Percentiles rank a stretch among this genome's conserved stretches.
Conservation (phyloP, 2,888 invertebrate species). For the Ceramica pisi region DNA sequence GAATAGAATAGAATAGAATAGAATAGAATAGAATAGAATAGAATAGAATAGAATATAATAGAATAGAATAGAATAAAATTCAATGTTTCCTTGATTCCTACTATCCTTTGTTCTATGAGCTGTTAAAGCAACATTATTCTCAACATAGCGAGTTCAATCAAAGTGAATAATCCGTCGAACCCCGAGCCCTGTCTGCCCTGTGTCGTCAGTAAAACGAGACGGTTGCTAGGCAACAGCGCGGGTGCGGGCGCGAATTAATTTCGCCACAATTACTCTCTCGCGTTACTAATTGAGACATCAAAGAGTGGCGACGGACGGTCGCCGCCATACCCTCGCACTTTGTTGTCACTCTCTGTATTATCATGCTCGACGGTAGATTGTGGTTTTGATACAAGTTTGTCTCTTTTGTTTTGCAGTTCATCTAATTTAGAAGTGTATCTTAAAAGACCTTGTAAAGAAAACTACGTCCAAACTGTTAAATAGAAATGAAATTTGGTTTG, state of each 20-base stretch:
- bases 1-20: too few relatives aligned
- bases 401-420: constrained; percentile 24
- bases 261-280: constrained; percentile 89
- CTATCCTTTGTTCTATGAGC: neutral
- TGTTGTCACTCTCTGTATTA: constrained; percentile 71
- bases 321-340: constrained; percentile 69
- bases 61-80: too few relatives aligned
- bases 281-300: constrained; percentile 90
- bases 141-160: constrained; percentile 4
- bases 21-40: too few relatives aligned
- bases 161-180: constrained; percentile 25
- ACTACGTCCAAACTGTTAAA: neutral
- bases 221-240: constrained; percentile 64
- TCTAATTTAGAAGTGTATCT: constrained; percentile 3
- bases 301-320: constrained; percentile 81
- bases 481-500: neutral
- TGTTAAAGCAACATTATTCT: constrained; percentile 1
- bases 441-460: neutral
- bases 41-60: too few relatives aligned
- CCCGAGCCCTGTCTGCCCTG: constrained; percentile 18
- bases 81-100: too few relatives aligned
- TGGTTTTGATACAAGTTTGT: constrained; percentile 23
- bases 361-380: constrained; percentile 27
- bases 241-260: constrained; percentile 84
- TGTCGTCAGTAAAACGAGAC: constrained; percentile 56